phyloP scores from a whole-genome alignment of 2,888 invertebrate species.

The Limnephilus auricula region DNA sequence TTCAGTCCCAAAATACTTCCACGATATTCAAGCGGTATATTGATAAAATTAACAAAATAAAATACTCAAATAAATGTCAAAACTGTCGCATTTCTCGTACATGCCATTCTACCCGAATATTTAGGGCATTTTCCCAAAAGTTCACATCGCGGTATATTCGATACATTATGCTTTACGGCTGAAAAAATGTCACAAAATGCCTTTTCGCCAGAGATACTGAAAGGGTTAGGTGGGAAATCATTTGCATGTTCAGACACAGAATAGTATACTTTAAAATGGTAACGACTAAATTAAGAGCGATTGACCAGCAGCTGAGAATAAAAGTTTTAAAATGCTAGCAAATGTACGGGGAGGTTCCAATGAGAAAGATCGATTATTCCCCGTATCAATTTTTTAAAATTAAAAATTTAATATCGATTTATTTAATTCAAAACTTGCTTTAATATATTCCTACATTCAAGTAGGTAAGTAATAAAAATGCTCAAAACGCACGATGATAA shows the following conservation, averaged over 20 bases:
- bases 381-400: no score
- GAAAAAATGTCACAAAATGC: slow-evolving; percentile 20
- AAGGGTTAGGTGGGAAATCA: background rate
- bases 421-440: no score
- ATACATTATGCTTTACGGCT: slow-evolving; percentile 14
- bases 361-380: no score
- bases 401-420: no score
- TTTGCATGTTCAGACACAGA: background rate
- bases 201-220: background rate
- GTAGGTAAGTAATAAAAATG: no score
- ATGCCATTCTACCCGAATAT: background rate
- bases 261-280: no score
- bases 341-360: no score
- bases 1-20: background rate
- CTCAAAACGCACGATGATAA: no score
- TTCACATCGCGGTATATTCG: background rate
- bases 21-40: background rate
- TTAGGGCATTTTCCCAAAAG: background rate
- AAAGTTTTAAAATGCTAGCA: no score
- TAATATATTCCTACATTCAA: no score
- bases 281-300: no score
- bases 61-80: slow-evolving; percentile 15
- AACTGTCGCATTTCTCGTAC: slow-evolving; percentile 21
- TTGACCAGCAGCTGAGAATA: no score
- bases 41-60: background rate